Evolutionary conservation across 2,888 invertebrate species (phyloP).

Genomic region (Exephanes ischioxanthus): DNA sequence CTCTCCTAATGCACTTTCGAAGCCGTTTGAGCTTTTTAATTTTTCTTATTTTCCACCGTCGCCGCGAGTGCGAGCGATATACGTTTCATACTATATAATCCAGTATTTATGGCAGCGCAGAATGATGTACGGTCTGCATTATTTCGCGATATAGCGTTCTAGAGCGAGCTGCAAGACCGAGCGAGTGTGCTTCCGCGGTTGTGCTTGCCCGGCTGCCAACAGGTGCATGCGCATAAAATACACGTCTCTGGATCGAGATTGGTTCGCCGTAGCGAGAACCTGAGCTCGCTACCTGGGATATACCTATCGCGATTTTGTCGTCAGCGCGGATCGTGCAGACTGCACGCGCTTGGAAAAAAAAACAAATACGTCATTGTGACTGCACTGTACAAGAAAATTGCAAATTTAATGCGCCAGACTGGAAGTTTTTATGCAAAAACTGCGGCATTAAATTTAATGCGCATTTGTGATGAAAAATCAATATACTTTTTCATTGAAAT

Average conservation of each 20-base stretch:
- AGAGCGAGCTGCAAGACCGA: slow-evolving; percentile 10
- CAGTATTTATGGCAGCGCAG: slow-evolving; percentile 39
- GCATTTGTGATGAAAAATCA: too few species aligned
- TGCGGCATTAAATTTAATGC: too few species aligned
- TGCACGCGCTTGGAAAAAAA: background rate
- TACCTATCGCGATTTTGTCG: background rate
- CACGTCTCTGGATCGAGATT: slow-evolving; percentile 4
- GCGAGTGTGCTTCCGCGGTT: slow-evolving; percentile 12
- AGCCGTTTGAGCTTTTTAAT: background rate
- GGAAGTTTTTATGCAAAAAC: too few species aligned
- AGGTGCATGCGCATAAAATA: slow-evolving; percentile 77
- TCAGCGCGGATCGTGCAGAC: background rate
- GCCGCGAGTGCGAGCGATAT: slow-evolving; percentile 20
- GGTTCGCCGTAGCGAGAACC: slow-evolving; percentile 29
- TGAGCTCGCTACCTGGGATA: background rate
- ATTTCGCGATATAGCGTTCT: background rate
- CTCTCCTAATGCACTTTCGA: slow-evolving; percentile 53
- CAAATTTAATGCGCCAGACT: too few species aligned
- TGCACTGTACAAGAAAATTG: too few species aligned
- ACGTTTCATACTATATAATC: slow-evolving; percentile 49
- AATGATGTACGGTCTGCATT: slow-evolving; percentile 49
- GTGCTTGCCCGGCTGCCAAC: slow-evolving; percentile 69
- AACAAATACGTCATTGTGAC: background rate
- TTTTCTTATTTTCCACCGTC: slow-evolving; percentile 33
- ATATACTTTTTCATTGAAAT: too few species aligned